These are phyloP conservation scores for Harlomillsia oculata DNA, from an alignment of 1,140 invertebrate species.

Conservation along the genomic window DNA sequence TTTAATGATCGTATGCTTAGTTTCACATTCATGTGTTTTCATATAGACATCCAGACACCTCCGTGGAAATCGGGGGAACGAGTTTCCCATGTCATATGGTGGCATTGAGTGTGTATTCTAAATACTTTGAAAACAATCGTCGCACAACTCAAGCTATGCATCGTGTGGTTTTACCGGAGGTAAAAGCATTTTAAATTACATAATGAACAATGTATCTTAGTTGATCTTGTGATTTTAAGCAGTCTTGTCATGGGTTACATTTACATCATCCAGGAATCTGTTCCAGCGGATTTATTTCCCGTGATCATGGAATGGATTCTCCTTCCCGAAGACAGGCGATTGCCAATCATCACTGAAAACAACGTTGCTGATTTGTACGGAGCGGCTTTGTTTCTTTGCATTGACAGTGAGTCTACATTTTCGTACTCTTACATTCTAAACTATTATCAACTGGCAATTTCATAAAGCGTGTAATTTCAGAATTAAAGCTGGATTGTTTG, in stretches of 20 bases:
- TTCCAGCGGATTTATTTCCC: constrained; percentile 7
- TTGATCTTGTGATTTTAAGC: not conserved
- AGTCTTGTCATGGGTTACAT: not conserved
- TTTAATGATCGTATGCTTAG: too few species aligned
- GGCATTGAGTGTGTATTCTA: constrained; percentile 9
- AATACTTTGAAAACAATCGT: constrained; percentile 10
- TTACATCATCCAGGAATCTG: not conserved
- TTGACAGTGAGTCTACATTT: constrained; percentile 7
- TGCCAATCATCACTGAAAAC: constrained; percentile 1
- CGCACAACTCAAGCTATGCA: constrained; percentile 4
- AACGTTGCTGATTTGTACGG: constrained; percentile 5
- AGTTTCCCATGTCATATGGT: constrained; percentile 14
- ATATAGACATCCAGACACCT: constrained; percentile 12
- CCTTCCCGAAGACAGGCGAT: not conserved
- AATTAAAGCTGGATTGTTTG: too few species aligned
- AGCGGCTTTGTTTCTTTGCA: constrained; percentile 2
- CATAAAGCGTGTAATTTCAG: too few species aligned
- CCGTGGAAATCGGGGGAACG: constrained; percentile 13
- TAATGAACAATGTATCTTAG: not conserved
- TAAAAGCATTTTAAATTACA: not conserved
- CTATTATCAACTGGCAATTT: too few species aligned
- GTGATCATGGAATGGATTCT: constrained; percentile 19
- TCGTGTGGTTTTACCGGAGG: constrained; percentile 16
- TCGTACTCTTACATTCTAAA: too few species aligned
- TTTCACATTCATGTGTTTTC: not conserved